Percentiles rank a stretch among this genome's conserved stretches.
Conservation (phyloP, 2,113 vertebrate genomes). For the Pyrgilauda ruficollis region DNA sequence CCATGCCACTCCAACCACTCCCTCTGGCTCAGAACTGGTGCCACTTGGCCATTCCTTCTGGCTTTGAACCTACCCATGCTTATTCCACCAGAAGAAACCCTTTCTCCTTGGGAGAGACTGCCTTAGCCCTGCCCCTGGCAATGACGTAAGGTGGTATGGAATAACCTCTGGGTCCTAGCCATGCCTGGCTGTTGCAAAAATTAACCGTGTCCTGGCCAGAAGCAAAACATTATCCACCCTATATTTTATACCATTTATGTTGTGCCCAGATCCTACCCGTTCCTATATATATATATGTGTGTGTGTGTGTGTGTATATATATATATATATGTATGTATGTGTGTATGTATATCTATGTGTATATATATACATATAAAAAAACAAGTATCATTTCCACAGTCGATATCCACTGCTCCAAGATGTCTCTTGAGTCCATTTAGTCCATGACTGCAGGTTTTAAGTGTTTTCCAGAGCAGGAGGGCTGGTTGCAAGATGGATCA, state of each 20-base stretch:
- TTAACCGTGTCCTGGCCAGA: neutral
- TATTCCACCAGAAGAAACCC: neutral
- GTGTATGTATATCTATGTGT: no score
- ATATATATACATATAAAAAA: no score
- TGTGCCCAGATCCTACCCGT: neutral
- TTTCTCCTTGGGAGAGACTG: neutral
- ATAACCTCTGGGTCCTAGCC: neutral
- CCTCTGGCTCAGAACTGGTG: neutral
- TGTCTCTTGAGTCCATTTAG: neutral
- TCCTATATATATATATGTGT: no score
- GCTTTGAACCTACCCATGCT: neutral
- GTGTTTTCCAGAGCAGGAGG: neutral
- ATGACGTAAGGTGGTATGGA: neutral
- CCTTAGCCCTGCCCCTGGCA: neutral
- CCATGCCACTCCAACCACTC: neutral
- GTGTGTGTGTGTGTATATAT: no score
- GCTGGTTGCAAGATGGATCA: neutral
- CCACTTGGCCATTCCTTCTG: neutral
- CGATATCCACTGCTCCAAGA: neutral
- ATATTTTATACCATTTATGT: neutral
- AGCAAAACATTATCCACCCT: neutral
- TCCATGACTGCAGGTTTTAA: neutral
- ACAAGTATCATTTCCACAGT: neutral
- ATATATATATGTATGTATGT: no score
- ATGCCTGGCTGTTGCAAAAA: neutral